Evolutionary conservation across 2,888 invertebrate genomes (phyloP), one percentile per base, ranked within the genome.

Genomic region (Petrophora chlorosata): DNA sequence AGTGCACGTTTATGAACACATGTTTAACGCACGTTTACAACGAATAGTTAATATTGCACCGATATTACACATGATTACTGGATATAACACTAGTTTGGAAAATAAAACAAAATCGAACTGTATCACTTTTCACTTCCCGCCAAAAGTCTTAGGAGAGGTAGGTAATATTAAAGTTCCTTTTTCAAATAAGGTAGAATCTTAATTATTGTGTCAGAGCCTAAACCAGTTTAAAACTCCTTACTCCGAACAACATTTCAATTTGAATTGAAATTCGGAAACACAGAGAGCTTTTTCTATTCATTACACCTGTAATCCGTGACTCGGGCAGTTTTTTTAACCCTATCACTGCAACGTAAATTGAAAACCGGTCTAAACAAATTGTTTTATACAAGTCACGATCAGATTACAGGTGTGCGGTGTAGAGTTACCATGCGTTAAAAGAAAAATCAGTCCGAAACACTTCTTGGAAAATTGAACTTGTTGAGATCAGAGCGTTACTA

Each of bases 301-400:
- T 58, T 54, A 48, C 38, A 50, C 14, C 22, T 53, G 57, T 65
- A 70, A 76, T 67, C 68, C 67, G 51, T 49, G 34, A 48, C 29
- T 43, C 60, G 53, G 58, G 60, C 61, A 61, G 61, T 26, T 36
- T 70, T 71, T 69, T 65, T 66, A 71, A 73, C 64, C 73, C 70
- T 62, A 76, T 73, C 73, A 65, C 61, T 62, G 56, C 53, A 61
- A 61, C 57, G 70, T 64, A 75, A 73, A 76, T 77, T 76, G 77
- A 69, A 77, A 74, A 67, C 63, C 60, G 66, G 64, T 65, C 70
- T 67, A 70, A 73, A 72, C 70, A 77, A 77, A 77, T 76, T 71
- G 73, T 71, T 72, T 75, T 71, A 71, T 67, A 67, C 75, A 72
- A 75, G 74, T 72, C 75, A 74, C 71, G 72, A 62, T 61, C 70